phyloP scores from a whole-genome alignment of 1,140 invertebrate genomes.

The Aphelenchoides fujianensis region DNA sequence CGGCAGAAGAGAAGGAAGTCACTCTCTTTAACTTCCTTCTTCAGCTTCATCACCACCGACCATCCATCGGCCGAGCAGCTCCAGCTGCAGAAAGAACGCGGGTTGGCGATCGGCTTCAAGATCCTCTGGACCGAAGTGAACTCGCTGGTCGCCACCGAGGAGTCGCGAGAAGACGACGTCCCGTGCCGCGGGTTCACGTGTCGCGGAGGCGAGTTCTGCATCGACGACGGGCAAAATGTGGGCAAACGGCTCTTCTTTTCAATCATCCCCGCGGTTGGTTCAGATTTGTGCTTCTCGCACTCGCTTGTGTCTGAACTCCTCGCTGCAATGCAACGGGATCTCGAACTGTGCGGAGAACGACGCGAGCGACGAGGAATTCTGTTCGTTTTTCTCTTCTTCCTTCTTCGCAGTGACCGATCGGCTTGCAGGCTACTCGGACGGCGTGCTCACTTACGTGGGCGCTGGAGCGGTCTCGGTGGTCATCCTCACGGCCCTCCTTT shows the following conservation, averaged over 20 bases:
- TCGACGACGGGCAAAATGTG: conserved; percentile 41
- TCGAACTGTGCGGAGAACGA: conserved; percentile 51
- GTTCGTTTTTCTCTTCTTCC: no score
- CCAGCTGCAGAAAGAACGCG: conserved; percentile 24
- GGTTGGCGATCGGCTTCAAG: conserved; percentile 45
- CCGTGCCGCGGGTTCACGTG: conserved; percentile 39
- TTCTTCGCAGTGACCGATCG: background rate
- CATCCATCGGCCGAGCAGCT: conserved; percentile 43
- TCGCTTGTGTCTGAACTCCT: conserved; percentile 47
- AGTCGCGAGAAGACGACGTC: background rate
- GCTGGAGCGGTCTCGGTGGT: background rate
- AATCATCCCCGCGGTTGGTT: background rate
- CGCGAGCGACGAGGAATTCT: conserved; percentile 47
- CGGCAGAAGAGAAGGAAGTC: no score
- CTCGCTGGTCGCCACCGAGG: conserved; percentile 21
- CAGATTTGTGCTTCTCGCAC: conserved; percentile 44
- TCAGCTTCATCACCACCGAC: conserved; percentile 46
- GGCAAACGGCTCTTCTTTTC: background rate
- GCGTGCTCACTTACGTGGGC: conserved; percentile 2
- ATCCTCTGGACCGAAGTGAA: conserved; percentile 49
- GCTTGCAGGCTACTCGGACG: conserved; percentile 13
- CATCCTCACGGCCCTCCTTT: background rate
- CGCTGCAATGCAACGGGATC: conserved; percentile 43
- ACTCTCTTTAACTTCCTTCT: conserved; percentile 9
- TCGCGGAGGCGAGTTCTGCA: conserved; percentile 43